These are phyloP conservation scores for Clarias magur DNA, from an alignment of 2,113 vertebrate species.

Conservation along the genomic window DNA sequence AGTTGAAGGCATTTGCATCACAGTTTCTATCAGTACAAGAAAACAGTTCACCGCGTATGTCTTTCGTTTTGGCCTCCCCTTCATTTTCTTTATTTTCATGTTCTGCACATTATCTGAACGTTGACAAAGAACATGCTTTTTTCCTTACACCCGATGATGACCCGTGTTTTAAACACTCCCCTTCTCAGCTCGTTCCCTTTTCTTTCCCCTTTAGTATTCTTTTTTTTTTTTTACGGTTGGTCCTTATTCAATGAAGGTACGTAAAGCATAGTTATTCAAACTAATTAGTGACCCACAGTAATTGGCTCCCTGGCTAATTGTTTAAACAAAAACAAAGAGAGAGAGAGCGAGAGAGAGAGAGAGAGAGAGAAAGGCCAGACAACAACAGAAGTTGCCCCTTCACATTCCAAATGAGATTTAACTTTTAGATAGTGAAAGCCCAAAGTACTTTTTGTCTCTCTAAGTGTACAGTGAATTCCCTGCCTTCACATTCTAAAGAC, in stretches of 20 bases:
- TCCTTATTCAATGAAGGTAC: slow-evolving; percentile 35
- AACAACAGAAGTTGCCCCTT: slow-evolving; percentile 64
- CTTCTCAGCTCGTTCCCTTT: not conserved
- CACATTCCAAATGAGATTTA: slow-evolving; percentile 65
- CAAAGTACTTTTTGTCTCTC: slow-evolving; percentile 42
- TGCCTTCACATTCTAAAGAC: slow-evolving; percentile 55
- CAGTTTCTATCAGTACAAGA: not conserved
- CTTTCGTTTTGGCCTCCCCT: not conserved
- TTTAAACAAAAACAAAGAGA: slow-evolving; percentile 64
- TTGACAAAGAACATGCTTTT: slow-evolving; percentile 15
- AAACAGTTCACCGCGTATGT: slow-evolving; percentile 11
- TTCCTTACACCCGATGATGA: not conserved
- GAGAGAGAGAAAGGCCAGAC: slow-evolving; percentile 49
- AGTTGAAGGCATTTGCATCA: not conserved
- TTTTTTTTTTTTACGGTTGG: slow-evolving; percentile 1
- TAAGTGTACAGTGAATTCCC: slow-evolving; percentile 46
- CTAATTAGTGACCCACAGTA: slow-evolving; percentile 72
- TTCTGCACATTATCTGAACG: slow-evolving; percentile 24
- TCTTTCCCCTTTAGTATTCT: slow-evolving; percentile 8
- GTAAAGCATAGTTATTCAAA: slow-evolving; percentile 67
- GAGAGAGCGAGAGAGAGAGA: slow-evolving; percentile 31
- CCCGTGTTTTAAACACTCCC: not conserved
- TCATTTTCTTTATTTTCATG: slow-evolving; percentile 7
- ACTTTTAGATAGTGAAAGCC: slow-evolving; percentile 59
- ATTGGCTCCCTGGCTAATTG: slow-evolving; percentile 75